These are phyloP conservation scores for Tachypleus tridentatus DNA, from an alignment of 1,140 invertebrate genomes.

Conservation along the genomic window DNA sequence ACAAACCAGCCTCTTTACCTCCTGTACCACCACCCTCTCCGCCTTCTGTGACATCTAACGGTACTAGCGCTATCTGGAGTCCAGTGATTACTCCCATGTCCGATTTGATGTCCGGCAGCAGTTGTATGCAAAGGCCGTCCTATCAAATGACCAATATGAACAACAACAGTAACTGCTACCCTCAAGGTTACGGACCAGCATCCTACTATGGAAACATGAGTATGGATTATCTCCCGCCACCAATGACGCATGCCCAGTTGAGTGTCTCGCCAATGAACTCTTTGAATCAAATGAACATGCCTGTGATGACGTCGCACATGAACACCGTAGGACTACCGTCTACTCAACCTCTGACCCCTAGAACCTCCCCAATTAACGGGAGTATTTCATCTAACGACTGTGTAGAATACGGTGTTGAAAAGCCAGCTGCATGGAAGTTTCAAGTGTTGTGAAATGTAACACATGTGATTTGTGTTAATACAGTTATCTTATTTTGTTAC, in stretches of 20 bases:
- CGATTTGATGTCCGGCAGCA: slow-evolving; percentile 33
- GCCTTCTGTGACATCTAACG: slow-evolving; percentile 22
- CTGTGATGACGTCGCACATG: slow-evolving; percentile 30
- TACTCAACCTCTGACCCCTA: slow-evolving; percentile 12
- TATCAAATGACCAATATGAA: slow-evolving; percentile 26
- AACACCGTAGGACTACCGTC: slow-evolving; percentile 29
- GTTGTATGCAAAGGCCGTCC: slow-evolving; percentile 35
- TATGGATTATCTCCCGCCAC: slow-evolving; percentile 34
- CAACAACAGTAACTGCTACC: slow-evolving; percentile 22
- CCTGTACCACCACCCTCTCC: slow-evolving; percentile 24
- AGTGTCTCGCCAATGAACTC: slow-evolving; percentile 20
- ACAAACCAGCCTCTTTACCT: slow-evolving; percentile 27
- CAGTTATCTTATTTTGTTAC: no score
- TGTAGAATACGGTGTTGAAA: slow-evolving; percentile 22
- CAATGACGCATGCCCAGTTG: slow-evolving; percentile 7
- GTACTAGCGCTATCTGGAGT: slow-evolving; percentile 35
- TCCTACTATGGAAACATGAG: slow-evolving; percentile 36
- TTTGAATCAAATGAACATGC: slow-evolving; percentile 25
- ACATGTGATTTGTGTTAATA: no score
- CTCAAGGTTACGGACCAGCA: slow-evolving; percentile 32
- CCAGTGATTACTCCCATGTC: slow-evolving; percentile 33
- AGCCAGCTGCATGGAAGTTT: slow-evolving; percentile 23
- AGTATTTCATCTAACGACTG: slow-evolving; percentile 20
- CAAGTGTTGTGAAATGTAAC: slow-evolving; percentile 22
- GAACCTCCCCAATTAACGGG: slow-evolving; percentile 22